Evolutionary conservation across 2,888 invertebrate genomes (phyloP), one percentile per base, ranked within the genome.

Genomic region (Congeria kusceri): DNA sequence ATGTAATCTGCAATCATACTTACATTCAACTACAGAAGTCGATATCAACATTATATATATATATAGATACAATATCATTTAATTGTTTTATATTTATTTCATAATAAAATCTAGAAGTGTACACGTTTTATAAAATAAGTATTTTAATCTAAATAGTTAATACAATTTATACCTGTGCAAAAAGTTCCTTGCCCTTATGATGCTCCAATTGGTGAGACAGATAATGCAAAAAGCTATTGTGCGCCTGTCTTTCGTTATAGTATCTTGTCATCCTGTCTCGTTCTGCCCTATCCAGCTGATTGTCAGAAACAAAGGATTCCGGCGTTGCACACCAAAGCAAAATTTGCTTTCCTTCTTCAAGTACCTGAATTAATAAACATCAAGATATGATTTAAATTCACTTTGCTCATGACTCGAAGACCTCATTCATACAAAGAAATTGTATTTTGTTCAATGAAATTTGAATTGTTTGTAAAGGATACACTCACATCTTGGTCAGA

Each of bases 241-340:
- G 92, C 53, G 84, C 82, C 80, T 92, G 92, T 25, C 86, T 58
- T 28, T 79, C 47, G 64, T 83, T 85, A 82, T 92, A 92, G 78
- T 73, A 0, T 79, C 39, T 15, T 70, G 58, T 44, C 90, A 57
- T 5, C 59, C 32, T 7, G 65, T 44, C 9, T 79, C 66, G 28
- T 86, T 85, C 20, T 88, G 77, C 2, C 18, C 27, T 2, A 75
- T 64, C 13, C 88, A 70, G 20, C 28, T 85, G 81, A 7, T 53
- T 18, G 32, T 87, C 65, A 15, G 89, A 83, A 4, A 90, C 67
- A 7, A 92, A 83, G 20, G 90, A 81, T 46, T 91, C 91, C 0
- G 92, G 91, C 1, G 91, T 90, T 25, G 91, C 90, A 80, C 89
- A 89, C 85, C 89, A 89, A 49, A 92, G 72, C 46, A 92, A 74